Percentiles rank a stretch among this genome's conserved stretches.
phyloP scores from a whole-genome alignment of 2,888 invertebrate genomes.

The Rosalia funebris region DNA sequence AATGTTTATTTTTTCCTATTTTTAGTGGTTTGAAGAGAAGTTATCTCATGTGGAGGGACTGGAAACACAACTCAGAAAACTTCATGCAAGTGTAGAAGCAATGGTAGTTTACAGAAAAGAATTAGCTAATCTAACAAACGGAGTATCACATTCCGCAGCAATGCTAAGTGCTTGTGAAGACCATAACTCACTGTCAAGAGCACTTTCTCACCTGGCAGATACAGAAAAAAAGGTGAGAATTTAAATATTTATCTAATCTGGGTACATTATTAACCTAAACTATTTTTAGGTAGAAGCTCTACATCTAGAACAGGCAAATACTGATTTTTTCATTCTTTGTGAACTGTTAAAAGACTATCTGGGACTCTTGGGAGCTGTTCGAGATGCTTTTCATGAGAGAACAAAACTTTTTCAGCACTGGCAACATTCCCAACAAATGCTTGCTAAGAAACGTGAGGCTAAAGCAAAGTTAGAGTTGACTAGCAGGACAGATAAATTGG shows the following conservation, averaged over 20 bases:
- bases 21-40: conserved; percentile 98
- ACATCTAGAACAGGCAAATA: conserved; percentile 91
- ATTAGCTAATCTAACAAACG: conserved; percentile 79
- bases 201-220: conserved; percentile 90
- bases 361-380: conserved; percentile 88
- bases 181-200: conserved; percentile 89
- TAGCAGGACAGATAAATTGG: conserved; percentile 88
- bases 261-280: too few relatives aligned
- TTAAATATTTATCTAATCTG: too few relatives aligned
- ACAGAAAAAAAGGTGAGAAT: conserved; percentile 77
- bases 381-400: conserved; percentile 80
- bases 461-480: conserved; percentile 92
- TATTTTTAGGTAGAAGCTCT: conserved; percentile 79
- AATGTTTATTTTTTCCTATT: conserved; percentile 42
- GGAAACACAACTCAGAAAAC: conserved; percentile 86
- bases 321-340: conserved; percentile 92
- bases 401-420: conserved; percentile 94
- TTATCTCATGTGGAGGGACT: conserved; percentile 89
- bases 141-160: conserved; percentile 87
- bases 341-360: conserved; percentile 96
- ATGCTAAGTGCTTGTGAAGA: conserved; percentile 94
- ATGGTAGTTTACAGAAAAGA: conserved; percentile 89
- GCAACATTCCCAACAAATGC: conserved; percentile 95
- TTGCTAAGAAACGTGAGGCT: conserved; percentile 93
- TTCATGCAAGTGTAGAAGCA: conserved; percentile 87